Conservation (phyloP, 2,113 vertebrate species). For the Perca schrenkii region DNA sequence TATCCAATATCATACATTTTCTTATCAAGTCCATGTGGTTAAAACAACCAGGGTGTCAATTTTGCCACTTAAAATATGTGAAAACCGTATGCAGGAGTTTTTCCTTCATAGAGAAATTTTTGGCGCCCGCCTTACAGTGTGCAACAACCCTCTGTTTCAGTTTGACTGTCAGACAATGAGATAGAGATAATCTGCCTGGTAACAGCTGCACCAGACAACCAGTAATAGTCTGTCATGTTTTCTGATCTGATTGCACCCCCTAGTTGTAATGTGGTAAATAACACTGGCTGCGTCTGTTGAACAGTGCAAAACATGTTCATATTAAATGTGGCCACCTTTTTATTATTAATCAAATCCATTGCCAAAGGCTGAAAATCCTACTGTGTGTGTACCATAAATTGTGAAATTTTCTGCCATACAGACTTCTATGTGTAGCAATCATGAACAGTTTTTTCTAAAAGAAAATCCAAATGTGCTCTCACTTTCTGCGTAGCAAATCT, state of each 20-base stretch:
- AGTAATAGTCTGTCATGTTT: not conserved
- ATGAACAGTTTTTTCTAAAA: not conserved
- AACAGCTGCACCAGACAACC: slow-evolving; percentile 31
- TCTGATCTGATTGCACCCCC: slow-evolving; percentile 55
- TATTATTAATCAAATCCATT: not conserved
- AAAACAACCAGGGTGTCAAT: not conserved
- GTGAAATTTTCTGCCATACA: not conserved
- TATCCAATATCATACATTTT: no score
- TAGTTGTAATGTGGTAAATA: slow-evolving; percentile 26
- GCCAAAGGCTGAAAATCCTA: not conserved
- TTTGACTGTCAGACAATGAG: slow-evolving; percentile 7
- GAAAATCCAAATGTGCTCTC: not conserved
- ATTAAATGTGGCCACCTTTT: no score
- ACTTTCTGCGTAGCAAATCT: not conserved
- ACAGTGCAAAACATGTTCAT: no score
- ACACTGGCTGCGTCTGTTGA: not conserved
- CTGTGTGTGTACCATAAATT: not conserved
- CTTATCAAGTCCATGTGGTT: not conserved
- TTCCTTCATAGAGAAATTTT: no score
- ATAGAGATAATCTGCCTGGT: slow-evolving; percentile 47
- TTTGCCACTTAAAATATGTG: not conserved
- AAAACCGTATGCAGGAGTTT: not conserved
- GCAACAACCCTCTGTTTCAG: not conserved
- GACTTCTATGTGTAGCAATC: not conserved
- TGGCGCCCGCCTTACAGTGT: not conserved